Percentiles rank a stretch among this genome's conserved stretches.
These are phyloP conservation scores for Cylindroiulus punctatus DNA, from an alignment of 2,888 invertebrate genomes.

Conservation along the genomic window DNA sequence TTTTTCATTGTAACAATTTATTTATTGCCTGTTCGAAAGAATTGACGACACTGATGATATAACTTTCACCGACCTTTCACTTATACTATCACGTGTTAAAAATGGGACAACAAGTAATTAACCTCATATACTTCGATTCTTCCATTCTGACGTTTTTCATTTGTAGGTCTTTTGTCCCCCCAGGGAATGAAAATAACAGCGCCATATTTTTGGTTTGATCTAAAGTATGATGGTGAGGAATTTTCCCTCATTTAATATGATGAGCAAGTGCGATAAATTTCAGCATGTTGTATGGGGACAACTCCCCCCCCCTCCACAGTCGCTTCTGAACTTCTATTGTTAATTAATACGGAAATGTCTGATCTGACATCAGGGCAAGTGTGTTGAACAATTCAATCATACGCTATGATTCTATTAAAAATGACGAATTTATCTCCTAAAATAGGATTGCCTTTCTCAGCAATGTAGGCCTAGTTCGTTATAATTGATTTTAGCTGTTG, in stretches of 20 bases:
- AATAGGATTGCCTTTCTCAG: background rate
- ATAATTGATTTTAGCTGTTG: background rate
- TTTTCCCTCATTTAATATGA: conserved; percentile 12
- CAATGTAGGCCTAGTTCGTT: too few relatives aligned
- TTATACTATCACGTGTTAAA: too few relatives aligned
- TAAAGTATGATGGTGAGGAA: background rate
- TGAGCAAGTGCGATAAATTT: conserved; percentile 3
- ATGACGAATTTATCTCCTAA: too few relatives aligned
- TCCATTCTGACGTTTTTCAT: background rate
- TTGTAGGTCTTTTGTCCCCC: background rate
- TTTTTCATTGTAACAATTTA: too few relatives aligned
- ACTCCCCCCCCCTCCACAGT: background rate
- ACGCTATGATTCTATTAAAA: too few relatives aligned
- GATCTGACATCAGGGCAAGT: background rate
- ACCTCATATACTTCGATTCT: too few relatives aligned
- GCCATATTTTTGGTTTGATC: background rate
- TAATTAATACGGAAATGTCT: conserved; percentile 19
- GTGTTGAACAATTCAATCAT: conserved; percentile 1
- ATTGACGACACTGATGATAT: too few relatives aligned
- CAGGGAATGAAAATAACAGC: background rate
- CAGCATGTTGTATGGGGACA: background rate
- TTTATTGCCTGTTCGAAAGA: too few relatives aligned
- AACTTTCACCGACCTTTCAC: too few relatives aligned
- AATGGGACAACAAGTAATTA: too few relatives aligned
- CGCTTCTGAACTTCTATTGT: conserved; percentile 12